Percentiles rank a stretch among this genome's conserved stretches.
Conservation (phyloP, 2,113 vertebrate genomes). For the Pyxicephalus adspersus region DNA sequence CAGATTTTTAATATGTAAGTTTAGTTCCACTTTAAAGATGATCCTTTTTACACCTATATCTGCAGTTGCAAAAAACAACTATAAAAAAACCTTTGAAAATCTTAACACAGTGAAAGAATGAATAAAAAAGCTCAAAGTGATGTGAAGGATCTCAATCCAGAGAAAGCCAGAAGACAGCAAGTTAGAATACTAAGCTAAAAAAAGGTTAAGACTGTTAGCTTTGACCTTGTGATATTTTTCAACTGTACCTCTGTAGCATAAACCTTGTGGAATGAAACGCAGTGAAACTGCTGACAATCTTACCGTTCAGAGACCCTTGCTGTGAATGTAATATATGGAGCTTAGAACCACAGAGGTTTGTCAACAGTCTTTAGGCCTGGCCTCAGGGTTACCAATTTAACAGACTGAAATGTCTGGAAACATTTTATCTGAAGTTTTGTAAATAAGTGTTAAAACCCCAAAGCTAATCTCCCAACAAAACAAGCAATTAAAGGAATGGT, state of each 20-base stretch:
- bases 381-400: constrained; percentile 42
- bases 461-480: constrained; percentile 35
- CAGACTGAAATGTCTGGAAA: constrained; percentile 41
- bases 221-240: constrained; percentile 34
- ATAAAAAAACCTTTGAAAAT: too few species aligned
- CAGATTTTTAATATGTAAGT: too few species aligned
- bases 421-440: constrained; percentile 35
- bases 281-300: constrained; percentile 31
- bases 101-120: too few species aligned
- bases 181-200: background rate
- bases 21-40: too few species aligned
- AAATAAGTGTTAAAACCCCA: constrained; percentile 46
- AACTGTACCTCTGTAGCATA: constrained; percentile 12
- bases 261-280: constrained; percentile 4
- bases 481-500: constrained; percentile 43
- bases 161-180: background rate
- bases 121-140: too few species aligned
- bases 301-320: constrained; percentile 28
- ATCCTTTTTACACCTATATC: too few species aligned
- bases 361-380: constrained; percentile 30
- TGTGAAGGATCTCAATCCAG: background rate
- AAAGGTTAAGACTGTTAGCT: constrained; percentile 12
- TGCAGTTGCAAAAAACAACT: too few species aligned
- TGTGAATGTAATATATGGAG: constrained; percentile 34
- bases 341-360: constrained; percentile 39